phyloP scores from a whole-genome alignment of 92 coral and sea anemone species.

The Hydrozoanthus gracilis region DNA sequence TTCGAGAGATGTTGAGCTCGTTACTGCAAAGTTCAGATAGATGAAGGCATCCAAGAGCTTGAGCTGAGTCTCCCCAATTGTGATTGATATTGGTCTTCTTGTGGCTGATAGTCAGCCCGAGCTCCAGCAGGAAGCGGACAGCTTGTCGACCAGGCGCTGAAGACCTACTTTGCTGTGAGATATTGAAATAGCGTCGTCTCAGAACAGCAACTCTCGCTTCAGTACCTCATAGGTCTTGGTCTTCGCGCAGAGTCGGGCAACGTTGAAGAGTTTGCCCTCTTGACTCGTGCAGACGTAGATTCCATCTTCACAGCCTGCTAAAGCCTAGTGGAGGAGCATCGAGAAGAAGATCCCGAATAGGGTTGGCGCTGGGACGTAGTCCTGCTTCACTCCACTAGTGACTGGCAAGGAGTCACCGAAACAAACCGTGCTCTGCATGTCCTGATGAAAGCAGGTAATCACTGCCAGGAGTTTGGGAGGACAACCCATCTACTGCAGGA shows the following conservation, averaged over 20 bases:
- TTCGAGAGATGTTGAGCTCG: conserved; percentile 9
- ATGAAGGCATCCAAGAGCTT: conserved; percentile 31
- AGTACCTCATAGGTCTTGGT: not conserved
- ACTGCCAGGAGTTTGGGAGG: conserved; percentile 25
- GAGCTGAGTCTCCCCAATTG: conserved; percentile 21
- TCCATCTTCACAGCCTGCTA: no score
- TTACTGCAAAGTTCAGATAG: conserved; percentile 33
- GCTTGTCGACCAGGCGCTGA: no score
- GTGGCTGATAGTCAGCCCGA: not conserved
- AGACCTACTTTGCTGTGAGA: no score
- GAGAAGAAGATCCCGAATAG: no score
- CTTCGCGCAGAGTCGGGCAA: no score
- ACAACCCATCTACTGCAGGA: conserved; percentile 13
- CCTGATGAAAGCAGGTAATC: not conserved
- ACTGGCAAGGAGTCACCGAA: not conserved
- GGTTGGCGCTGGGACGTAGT: not conserved
- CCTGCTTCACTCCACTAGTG: conserved; percentile 24
- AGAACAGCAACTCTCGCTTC: not conserved
- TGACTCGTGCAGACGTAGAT: no score
- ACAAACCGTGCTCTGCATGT: not conserved
- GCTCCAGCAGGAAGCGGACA: no score
- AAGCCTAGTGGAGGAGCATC: no score
- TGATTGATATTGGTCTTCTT: not conserved
- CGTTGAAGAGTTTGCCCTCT: no score
- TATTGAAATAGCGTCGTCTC: no score